phyloP scores from a whole-genome alignment of 2,113 vertebrate species.

The Centropus bengalensis region DNA sequence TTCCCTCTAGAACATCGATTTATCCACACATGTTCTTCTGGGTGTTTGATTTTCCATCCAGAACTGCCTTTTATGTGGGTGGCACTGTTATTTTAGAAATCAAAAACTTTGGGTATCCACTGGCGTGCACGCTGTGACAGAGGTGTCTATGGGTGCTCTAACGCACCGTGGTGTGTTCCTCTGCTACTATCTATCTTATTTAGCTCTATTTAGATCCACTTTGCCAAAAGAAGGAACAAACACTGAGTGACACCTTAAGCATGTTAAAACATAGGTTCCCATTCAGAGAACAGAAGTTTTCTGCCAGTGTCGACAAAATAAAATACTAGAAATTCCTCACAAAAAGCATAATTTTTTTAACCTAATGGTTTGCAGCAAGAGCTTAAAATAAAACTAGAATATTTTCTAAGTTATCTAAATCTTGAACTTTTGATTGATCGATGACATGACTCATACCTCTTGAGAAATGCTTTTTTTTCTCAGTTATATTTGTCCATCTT shows the following conservation, averaged over 20 bases:
- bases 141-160: neutral
- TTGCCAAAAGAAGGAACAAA: neutral
- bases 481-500: neutral
- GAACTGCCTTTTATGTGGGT: neutral
- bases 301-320: neutral
- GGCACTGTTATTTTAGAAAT: neutral
- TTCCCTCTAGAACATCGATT: neutral
- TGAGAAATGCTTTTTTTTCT: neutral
- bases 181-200: neutral
- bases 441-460: neutral
- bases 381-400: neutral
- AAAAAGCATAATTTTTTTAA: neutral
- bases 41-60: neutral
- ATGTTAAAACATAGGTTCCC: neutral
- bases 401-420: neutral
- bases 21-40: neutral
- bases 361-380: neutral
- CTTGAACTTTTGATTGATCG: neutral
- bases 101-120: neutral
- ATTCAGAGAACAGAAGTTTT: neutral
- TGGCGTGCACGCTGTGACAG: rapidly evolving
- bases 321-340: neutral
- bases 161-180: neutral
- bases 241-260: neutral
- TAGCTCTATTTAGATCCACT: neutral